Evolutionary conservation across 1,140 invertebrate genomes (phyloP).

Genomic region (Rhizoglyphus robini): DNA sequence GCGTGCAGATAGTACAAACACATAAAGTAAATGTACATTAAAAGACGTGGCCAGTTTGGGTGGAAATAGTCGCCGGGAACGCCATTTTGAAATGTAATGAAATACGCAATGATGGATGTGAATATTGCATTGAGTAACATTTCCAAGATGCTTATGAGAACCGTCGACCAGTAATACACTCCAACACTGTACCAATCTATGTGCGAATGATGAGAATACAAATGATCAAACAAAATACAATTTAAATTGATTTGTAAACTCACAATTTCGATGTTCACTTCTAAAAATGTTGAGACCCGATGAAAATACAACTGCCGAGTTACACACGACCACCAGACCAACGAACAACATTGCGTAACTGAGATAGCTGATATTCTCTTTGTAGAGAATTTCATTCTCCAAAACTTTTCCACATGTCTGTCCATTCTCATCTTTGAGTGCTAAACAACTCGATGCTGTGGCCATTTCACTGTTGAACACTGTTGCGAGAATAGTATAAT

Average conservation of each 20-base stretch:
- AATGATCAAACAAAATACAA: neutral
- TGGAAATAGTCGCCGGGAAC: too few species aligned
- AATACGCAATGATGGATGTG: too few species aligned
- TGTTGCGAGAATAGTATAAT: neutral
- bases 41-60: too few species aligned
- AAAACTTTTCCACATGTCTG: too few species aligned
- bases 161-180: neutral
- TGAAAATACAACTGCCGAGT: neutral
- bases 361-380: neutral
- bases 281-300: slow-evolving; percentile 2
- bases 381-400: neutral
- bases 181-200: neutral
- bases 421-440: neutral
- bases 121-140: too few species aligned
- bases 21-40: too few species aligned
- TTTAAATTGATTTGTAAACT: neutral
- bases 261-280: too few species aligned
- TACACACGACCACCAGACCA: neutral
- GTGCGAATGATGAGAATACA: neutral
- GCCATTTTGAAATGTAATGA: too few species aligned
- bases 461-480: neutral
- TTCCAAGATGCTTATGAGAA: too few species aligned
- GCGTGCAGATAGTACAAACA: too few species aligned
- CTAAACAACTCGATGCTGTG: neutral
- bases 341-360: neutral